Percentiles rank a stretch among this genome's conserved stretches.
Conservation (phyloP, 2,113 vertebrate species). For the Serranochromis macrocephalus region DNA sequence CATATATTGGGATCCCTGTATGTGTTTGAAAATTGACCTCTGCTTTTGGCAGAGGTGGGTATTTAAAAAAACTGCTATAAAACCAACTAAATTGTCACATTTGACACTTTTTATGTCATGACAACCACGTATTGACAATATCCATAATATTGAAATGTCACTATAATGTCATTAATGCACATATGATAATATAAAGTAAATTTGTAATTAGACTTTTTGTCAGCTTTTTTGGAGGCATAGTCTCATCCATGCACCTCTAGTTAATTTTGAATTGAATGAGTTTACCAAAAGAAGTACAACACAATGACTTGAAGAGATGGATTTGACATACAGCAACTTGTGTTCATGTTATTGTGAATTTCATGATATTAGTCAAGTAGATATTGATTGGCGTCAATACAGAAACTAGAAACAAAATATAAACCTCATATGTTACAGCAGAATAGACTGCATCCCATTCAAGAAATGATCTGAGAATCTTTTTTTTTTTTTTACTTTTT, state of each 20-base stretch:
- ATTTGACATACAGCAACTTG: neutral
- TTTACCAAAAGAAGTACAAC: neutral
- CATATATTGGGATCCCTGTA: neutral
- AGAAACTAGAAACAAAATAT: neutral
- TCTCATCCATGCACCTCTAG: neutral
- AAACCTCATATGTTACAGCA: neutral
- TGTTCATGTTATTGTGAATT: neutral
- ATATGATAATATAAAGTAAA: neutral
- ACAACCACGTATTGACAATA: neutral
- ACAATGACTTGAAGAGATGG: rapidly evolving
- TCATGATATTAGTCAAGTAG: neutral
- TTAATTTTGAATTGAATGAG: neutral
- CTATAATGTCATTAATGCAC: neutral
- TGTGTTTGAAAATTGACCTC: neutral
- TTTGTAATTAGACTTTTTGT: neutral
- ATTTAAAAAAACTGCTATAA: neutral
- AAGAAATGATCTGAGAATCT: rapidly evolving
- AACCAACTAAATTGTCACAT: neutral
- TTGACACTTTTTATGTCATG: neutral
- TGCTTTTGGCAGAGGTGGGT: neutral
- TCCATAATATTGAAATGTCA: neutral
- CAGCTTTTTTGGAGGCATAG: neutral
- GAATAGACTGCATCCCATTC: neutral
- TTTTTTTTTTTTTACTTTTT: neutral
- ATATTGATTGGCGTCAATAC: too few relatives aligned